These are phyloP conservation scores for Tachina fera DNA, from an alignment of 2,888 invertebrate genomes.

Conservation along the genomic window DNA sequence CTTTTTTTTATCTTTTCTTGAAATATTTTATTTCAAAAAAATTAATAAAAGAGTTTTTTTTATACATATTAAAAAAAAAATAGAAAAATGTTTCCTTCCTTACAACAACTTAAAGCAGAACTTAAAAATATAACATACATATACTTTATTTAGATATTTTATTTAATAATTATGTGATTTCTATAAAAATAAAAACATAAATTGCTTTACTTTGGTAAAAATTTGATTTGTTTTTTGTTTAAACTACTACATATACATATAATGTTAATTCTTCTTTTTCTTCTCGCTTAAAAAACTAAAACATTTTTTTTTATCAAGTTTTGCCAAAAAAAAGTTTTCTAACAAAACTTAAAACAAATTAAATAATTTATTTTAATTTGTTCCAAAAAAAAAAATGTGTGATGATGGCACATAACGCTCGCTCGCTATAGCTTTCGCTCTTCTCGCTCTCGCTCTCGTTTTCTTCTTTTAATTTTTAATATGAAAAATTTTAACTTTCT, in stretches of 20 bases:
- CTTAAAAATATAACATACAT: slow-evolving; percentile 37
- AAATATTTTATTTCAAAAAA: slow-evolving; percentile 40
- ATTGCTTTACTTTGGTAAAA: slow-evolving; percentile 80
- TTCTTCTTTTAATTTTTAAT: slow-evolving; percentile 15
- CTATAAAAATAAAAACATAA: slow-evolving; percentile 69
- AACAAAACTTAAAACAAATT: slow-evolving; percentile 2
- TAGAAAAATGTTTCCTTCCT: slow-evolving; percentile 8
- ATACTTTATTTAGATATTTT: slow-evolving; percentile 30
- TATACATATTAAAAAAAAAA: slow-evolving; percentile 45
- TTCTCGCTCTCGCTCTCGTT: neutral
- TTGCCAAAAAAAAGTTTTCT: neutral
- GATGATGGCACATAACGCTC: slow-evolving; percentile 71
- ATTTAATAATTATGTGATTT: slow-evolving; percentile 46
- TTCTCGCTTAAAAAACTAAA: slow-evolving; percentile 45
- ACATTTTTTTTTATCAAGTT: slow-evolving; percentile 39
- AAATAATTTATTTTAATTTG: slow-evolving; percentile 7
- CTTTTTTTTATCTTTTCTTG: slow-evolving; percentile 48
- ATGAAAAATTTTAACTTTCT: slow-evolving; percentile 8
- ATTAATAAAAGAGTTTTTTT: slow-evolving; percentile 18
- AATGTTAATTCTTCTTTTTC: neutral
- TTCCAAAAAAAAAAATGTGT: slow-evolving; percentile 54
- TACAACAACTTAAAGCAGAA: slow-evolving; percentile 42
- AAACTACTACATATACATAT: slow-evolving; percentile 38
- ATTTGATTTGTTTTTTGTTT: slow-evolving; percentile 74
- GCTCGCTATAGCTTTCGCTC: neutral